These are phyloP conservation scores for Drosophila asahinai DNA, from an alignment of 1,140 invertebrate species.

Conservation along the genomic window DNA sequence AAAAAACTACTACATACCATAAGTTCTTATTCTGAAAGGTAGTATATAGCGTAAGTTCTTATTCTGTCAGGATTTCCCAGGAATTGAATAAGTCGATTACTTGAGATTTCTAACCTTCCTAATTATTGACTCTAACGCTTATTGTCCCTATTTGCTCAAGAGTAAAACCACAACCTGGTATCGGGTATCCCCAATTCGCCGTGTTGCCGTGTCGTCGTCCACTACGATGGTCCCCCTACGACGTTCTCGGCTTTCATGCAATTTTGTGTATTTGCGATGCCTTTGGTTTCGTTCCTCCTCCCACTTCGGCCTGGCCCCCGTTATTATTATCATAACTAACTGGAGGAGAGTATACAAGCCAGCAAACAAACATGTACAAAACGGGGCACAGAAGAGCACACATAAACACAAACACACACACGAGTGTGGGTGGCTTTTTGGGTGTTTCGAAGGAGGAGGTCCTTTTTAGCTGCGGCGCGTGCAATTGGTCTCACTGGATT, in stretches of 20 bases:
- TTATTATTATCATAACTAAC: conserved; percentile 81
- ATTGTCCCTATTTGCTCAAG: neutral
- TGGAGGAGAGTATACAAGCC: conserved; percentile 19
- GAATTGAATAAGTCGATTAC: neutral
- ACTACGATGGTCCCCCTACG: conserved; percentile 1
- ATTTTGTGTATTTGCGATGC: conserved; percentile 38
- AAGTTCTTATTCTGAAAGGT: no score
- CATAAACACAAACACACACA: conserved; percentile 10
- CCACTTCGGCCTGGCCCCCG: conserved; percentile 4
- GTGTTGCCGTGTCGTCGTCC: conserved; percentile 9
- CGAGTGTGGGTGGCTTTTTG: conserved; percentile 16
- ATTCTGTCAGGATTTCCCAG: neutral
- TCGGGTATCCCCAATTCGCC: neutral
- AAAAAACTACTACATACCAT: no score
- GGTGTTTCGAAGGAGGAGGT: conserved; percentile 28
- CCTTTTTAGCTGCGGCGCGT: conserved; percentile 51
- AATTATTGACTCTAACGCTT: neutral
- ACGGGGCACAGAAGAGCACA: neutral
- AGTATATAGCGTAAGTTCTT: neutral
- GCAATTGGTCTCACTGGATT: conserved; percentile 84
- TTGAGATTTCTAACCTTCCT: neutral
- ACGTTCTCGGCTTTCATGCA: conserved; percentile 18
- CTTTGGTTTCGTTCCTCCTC: conserved; percentile 1
- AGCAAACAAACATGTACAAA: conserved; percentile 15
- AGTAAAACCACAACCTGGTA: conserved; percentile 1